Conservation (phyloP, 2,888 invertebrate species). For the Ennomos erosarius region DNA sequence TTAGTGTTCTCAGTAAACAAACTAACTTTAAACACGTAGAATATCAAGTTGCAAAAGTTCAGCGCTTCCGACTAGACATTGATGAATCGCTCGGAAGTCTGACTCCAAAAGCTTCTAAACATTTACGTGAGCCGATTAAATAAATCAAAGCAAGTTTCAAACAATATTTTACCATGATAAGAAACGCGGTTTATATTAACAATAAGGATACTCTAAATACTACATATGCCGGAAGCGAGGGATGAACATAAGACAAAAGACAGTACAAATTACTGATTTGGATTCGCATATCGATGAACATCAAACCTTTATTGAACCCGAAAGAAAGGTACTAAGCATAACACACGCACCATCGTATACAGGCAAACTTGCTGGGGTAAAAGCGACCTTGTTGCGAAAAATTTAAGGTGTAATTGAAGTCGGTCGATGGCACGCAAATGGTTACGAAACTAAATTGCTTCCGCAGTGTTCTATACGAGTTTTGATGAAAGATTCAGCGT, state of each 20-base stretch:
- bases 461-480: conserved; percentile 49
- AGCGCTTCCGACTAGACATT: conserved; percentile 28
- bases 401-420: conserved; percentile 36
- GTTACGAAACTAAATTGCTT: conserved; percentile 65
- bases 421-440: conserved; percentile 49
- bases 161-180: conserved; percentile 16
- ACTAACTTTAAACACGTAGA: conserved; percentile 18
- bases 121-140: conserved; percentile 30
- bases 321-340: conserved; percentile 45
- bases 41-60: conserved; percentile 30
- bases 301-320: conserved; percentile 45
- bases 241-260: conserved; percentile 23
- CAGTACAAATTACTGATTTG: conserved; percentile 38
- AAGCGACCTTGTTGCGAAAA: conserved; percentile 35
- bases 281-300: conserved; percentile 39
- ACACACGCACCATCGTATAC: conserved; percentile 38
- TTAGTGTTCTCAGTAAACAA: conserved; percentile 1
- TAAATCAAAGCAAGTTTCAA: conserved; percentile 26
- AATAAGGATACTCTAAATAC: conserved; percentile 17
- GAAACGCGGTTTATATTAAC: conserved; percentile 16
- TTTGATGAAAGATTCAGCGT: conserved; percentile 54
- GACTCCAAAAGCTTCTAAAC: conserved; percentile 26
- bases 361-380: conserved; percentile 23
- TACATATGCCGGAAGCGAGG: conserved; percentile 8
- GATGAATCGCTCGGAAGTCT: conserved; percentile 28